Conservation (phyloP, 2,888 invertebrate species). For the Dryobota labecula region DNA sequence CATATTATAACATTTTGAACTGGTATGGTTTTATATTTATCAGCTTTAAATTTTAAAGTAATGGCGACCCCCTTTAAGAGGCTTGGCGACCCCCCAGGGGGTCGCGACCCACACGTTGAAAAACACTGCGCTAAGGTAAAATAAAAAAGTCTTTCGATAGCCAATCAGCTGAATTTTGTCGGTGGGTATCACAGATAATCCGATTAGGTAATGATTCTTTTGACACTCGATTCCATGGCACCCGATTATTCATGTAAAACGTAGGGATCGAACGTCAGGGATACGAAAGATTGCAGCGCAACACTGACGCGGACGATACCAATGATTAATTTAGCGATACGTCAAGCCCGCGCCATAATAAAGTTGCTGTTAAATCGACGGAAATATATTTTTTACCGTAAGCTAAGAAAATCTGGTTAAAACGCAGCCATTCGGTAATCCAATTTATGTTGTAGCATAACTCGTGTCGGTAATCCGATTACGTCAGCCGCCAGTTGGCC, state of each 20-base stretch:
- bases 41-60: too few relatives aligned
- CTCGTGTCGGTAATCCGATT: constrained; percentile 66
- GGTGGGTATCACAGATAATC: constrained; percentile 30
- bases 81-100: too few relatives aligned
- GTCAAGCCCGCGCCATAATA: constrained; percentile 62
- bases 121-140: constrained; percentile 9
- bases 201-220: constrained; percentile 46
- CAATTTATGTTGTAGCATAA: constrained; percentile 66
- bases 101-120: too few relatives aligned
- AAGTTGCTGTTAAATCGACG: constrained; percentile 60
- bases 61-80: too few relatives aligned
- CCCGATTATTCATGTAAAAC: constrained; percentile 48
- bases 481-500: constrained; percentile 34
- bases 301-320: constrained; percentile 44
- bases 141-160: constrained; percentile 13
- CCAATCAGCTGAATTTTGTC: constrained; percentile 15
- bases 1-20: too few relatives aligned
- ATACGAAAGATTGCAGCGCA: constrained; percentile 38
- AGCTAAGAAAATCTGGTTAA: constrained; percentile 59
- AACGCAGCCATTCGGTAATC: constrained; percentile 63
- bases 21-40: too few relatives aligned
- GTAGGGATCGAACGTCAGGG: constrained; percentile 27
- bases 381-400: constrained; percentile 58
- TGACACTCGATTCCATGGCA: constrained; percentile 39
- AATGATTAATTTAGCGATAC: constrained; percentile 67